Percentiles rank a stretch among this genome's conserved stretches.
phyloP scores from a whole-genome alignment of 2,113 vertebrate species.

The Bubo scandiacus region DNA sequence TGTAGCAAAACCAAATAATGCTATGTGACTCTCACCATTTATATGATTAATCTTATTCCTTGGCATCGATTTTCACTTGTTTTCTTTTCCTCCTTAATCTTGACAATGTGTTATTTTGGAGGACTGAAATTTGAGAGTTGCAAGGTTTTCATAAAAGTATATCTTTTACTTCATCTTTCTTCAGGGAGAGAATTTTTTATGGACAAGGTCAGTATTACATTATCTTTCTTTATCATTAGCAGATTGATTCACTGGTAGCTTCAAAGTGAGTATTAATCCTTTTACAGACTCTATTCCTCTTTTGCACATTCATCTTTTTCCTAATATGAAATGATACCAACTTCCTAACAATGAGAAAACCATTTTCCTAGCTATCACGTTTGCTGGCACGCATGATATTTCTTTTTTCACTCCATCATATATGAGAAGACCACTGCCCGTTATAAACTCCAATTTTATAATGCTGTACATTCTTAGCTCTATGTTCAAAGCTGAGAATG shows the following conservation, averaged over 20 bases:
- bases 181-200: background rate
- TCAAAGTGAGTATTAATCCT: constrained; percentile 3
- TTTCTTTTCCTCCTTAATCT: background rate
- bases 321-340: background rate
- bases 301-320: background rate
- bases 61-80: background rate
- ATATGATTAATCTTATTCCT: background rate
- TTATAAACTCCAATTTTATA: background rate
- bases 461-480: background rate
- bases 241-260: background rate
- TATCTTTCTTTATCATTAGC: background rate
- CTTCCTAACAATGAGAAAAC: background rate
- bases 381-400: background rate
- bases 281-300: background rate
- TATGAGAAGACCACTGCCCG: background rate
- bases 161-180: background rate
- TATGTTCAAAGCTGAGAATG: background rate
- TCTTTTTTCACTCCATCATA: background rate
- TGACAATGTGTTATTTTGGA: background rate
- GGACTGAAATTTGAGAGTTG: background rate
- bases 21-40: background rate
- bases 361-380: background rate
- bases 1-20: background rate
- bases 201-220: background rate
- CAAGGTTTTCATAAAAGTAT: background rate